Evolutionary conservation across 1,140 invertebrate genomes (phyloP).

Genomic region (Megathymus violae): DNA sequence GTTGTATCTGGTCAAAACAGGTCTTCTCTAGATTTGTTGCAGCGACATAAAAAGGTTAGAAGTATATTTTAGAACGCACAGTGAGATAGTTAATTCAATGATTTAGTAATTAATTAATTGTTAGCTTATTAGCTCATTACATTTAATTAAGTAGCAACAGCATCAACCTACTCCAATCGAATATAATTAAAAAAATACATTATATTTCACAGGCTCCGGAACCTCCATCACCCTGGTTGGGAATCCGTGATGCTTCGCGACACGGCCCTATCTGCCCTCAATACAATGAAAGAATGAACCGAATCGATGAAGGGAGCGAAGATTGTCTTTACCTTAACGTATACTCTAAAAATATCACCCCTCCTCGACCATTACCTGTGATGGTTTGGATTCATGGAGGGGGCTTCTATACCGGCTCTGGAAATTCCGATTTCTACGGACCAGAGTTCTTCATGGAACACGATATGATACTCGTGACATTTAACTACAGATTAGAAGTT

Average conservation of each 20-base stretch:
- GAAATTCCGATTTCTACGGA: conserved; percentile 84
- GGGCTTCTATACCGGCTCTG: conserved; percentile 86
- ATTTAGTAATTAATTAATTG: no score
- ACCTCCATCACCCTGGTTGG: conserved; percentile 79
- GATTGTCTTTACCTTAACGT: conserved; percentile 92
- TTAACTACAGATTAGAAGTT: conserved; percentile 87
- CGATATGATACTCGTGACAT: conserved; percentile 86
- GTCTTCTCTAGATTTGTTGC: no score
- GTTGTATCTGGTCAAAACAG: no score
- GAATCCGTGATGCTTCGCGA: conserved; percentile 71
- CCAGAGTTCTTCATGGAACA: conserved; percentile 86
- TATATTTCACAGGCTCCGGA: conserved; percentile 67
- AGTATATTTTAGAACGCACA: no score
- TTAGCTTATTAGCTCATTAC: no score
- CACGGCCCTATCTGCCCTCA: conserved; percentile 83
- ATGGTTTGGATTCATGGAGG: conserved; percentile 92
- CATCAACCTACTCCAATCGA: no score
- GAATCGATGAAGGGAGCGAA: conserved; percentile 79
- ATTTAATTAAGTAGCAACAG: no score
- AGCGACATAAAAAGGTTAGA: no score
- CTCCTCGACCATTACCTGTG: conserved; percentile 83
- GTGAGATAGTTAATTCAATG: no score
- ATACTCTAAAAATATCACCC: conserved; percentile 80
- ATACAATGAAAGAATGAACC: conserved; percentile 61
- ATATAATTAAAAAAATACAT: no score